phyloP scores from a whole-genome alignment of 1,140 invertebrate genomes.

The Drosophila eugracilis region DNA sequence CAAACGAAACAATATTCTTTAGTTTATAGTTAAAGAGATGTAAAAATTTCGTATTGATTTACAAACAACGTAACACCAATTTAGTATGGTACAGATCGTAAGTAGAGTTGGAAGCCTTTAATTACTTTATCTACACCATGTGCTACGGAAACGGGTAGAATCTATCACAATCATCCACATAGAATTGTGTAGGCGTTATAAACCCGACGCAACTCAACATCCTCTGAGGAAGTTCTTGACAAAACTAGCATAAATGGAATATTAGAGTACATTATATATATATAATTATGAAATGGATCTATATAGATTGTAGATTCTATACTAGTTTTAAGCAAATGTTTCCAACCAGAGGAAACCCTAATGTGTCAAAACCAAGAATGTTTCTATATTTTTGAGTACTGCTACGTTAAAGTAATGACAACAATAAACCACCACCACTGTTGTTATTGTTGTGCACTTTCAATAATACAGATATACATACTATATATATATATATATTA shows the following conservation, averaged over 20 bases:
- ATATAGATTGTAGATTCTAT: slow-evolving; percentile 13
- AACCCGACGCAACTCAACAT: slow-evolving; percentile 17
- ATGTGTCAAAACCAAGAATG: slow-evolving; percentile 65
- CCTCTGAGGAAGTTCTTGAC: slow-evolving; percentile 15
- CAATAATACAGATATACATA: slow-evolving; percentile 39
- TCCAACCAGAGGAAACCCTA: slow-evolving; percentile 16
- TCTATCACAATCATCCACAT: slow-evolving; percentile 53
- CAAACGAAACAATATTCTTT: slow-evolving; percentile 28
- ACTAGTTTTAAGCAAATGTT: slow-evolving; percentile 47
- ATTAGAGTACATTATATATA: not conserved
- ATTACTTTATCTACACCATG: slow-evolving; percentile 78
- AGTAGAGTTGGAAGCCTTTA: slow-evolving; percentile 59
- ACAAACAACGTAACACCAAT: slow-evolving; percentile 73
- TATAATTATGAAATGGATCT: not conserved
- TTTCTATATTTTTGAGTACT: slow-evolving; percentile 63
- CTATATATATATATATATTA: slow-evolving; percentile 33
- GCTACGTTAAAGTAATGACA: slow-evolving; percentile 49
- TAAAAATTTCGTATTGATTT: slow-evolving; percentile 59
- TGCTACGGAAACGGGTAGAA: slow-evolving; percentile 39
- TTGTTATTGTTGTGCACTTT: slow-evolving; percentile 48
- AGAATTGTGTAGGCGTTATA: slow-evolving; percentile 45
- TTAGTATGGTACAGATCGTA: slow-evolving; percentile 44
- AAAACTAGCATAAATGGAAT: slow-evolving; percentile 10
- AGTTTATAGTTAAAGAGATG: slow-evolving; percentile 40
- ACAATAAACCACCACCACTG: slow-evolving; percentile 11